Evolutionary conservation across 2,797 vertebrate species (phyloP).

Genomic region (Parauchenoglanis ngamensis): DNA sequence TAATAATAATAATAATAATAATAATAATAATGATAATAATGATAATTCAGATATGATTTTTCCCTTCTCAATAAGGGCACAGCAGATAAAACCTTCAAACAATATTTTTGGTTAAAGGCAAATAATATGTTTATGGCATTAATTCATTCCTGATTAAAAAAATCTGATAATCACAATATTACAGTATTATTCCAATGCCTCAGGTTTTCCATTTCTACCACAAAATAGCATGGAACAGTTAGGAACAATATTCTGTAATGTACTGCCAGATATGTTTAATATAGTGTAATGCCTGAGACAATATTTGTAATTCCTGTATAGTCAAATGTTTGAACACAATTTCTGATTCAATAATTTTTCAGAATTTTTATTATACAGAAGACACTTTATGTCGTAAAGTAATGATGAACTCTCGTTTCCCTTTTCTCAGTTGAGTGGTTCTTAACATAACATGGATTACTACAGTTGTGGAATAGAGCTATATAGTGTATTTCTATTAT

Average conservation of each 20-base stretch:
- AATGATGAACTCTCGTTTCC: too few species aligned
- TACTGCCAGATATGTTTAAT: neutral
- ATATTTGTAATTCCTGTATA: neutral
- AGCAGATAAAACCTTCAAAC: neutral
- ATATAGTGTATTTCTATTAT: too few species aligned
- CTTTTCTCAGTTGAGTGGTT: too few species aligned
- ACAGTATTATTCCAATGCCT: neutral
- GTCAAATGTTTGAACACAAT: too few species aligned
- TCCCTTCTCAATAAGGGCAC: neutral
- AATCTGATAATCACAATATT: neutral
- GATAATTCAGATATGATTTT: neutral
- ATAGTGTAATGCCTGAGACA: neutral
- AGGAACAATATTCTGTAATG: neutral
- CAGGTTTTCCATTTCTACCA: neutral
- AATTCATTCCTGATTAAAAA: neutral
- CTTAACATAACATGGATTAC: too few species aligned
- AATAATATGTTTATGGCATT: neutral
- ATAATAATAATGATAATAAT: neutral
- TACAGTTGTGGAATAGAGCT: too few species aligned
- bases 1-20: neutral
- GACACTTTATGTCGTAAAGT: too few species aligned
- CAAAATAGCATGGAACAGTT: neutral
- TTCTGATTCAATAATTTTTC: too few species aligned
- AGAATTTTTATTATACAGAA: too few species aligned
- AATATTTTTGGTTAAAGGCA: neutral